Base-by-base conservation (phyloP, 2,888 invertebrate species). In the Eristalis pertinax region DNA sequence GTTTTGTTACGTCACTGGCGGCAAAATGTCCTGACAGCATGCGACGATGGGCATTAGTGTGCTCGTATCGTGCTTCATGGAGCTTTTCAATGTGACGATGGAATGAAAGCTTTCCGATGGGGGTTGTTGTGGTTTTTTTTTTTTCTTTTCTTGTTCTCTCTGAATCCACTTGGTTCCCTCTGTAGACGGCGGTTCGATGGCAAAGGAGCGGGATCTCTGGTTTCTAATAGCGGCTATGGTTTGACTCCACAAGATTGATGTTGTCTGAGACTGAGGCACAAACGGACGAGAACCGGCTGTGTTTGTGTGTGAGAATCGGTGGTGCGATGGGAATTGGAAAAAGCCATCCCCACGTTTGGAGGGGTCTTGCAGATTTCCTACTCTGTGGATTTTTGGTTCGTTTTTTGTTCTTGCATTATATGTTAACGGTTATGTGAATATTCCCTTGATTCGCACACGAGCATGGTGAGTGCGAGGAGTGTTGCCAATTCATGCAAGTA, bases 1-100 rank as follows among this genome's bases (percentile, higher is more conserved):
- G 82, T 86, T 70, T 58, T 60, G 76, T 87, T 87, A 83, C 83
- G 83, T 87, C 87, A 87, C 67, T 83, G 87, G 83, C 82, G 83
- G 79, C 79, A 83, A 75, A 79, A 73, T 87, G 83, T 83, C 87
- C 79, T 78, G 43, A 24, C 35, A 22, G 58, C 63, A 19, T 65
- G 50, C 69, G 24, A 19, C 65, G n/a, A n/a, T n/a, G n/a, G 50
- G 65, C 58, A n/a, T 43, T 76, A 15, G 62, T 38, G 35, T 41
- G 10, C 32, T 32, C 32, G 32, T 32, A 35, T 73, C 38, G 29
- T 2, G 76, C 72, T 73, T 60, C 22, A 13, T 24, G 19, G 62
- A 74, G 78, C 78, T 72, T 79, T 68, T n/a, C n/a, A 50, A n/a
- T 32, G 67, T 72, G 64, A 70, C 24, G 72, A 11, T 24, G 5